phyloP scores from a whole-genome alignment of 2,113 vertebrate genomes.

The Brachypodius melanocephalos region DNA sequence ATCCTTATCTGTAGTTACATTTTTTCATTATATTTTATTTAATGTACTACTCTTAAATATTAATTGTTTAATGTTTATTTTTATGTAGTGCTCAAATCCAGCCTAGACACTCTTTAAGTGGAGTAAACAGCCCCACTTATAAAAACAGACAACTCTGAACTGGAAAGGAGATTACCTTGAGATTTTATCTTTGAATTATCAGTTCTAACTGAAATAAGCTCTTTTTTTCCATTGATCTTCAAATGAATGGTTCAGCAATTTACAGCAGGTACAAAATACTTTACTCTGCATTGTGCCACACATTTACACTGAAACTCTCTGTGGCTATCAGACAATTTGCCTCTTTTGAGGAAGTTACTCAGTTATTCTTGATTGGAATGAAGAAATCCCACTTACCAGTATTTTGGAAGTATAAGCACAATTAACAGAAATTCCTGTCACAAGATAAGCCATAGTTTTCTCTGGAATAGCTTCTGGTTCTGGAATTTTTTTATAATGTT shows the following conservation, averaged over 20 bases:
- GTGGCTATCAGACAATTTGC: neutral
- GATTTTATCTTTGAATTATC: neutral
- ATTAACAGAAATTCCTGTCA: conserved; percentile 95
- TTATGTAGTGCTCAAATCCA: neutral
- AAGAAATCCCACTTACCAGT: conserved; percentile 79
- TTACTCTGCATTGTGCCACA: neutral
- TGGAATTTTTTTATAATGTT: conserved; percentile 89
- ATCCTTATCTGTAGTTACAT: neutral
- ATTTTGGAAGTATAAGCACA: conserved; percentile 99
- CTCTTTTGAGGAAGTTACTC: neutral
- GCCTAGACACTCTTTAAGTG: neutral
- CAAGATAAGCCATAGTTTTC: conserved; percentile 83
- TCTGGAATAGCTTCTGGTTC: conserved; percentile 87
- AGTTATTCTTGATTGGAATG: neutral
- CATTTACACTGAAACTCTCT: neutral
- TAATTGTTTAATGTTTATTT: neutral
- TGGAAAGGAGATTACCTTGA: neutral
- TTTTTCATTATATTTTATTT: neutral
- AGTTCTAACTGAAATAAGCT: neutral
- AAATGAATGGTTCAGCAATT: neutral
- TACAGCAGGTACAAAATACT: neutral
- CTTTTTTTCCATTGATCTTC: neutral
- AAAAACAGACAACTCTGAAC: neutral
- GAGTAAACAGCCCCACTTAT: neutral
- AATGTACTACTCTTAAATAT: neutral